Base-by-base conservation (phyloP, 2,888 invertebrate genomes). In the Oegoconia quadripuncta region DNA sequence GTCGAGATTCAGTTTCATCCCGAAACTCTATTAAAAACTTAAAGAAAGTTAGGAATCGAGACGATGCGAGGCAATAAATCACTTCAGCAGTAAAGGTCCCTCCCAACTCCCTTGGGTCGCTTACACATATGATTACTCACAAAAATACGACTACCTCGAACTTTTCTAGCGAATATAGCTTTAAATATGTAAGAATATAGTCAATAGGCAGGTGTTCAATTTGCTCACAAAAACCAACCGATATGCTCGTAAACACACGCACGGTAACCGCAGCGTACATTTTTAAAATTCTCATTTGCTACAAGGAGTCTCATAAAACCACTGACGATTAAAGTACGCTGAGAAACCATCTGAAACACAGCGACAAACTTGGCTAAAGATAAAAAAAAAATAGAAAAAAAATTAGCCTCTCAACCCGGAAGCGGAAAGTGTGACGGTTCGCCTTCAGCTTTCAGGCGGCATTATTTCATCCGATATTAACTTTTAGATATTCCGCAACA, bases 381-480 rank as follows among this genome's bases (percentile, higher is more conserved):
- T 62, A 68, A 74, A 65, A n/a, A n/a, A n/a, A n/a, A 67, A 74
- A 64, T 59, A 61, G 54, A 53, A 64, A 69, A 74, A 65, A 69
- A 74, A 66, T 60, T 52, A 55, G 32, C 61, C 62, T 59, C 63
- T 63, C 56, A 53, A 63, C 60, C 63, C 63, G 67, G 62, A 76
- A 74, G 60, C 68, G 69, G 71, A 64, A 72, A 76, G 64, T 62
- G 68, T 66, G 70, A 66, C 68, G 66, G 66, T 47, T 60, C 63
- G 52, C 59, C 71, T 74, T 70, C 68, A 74, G 74, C 64, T 74
- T 79, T 74, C 70, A 77, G 74, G 60, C 71, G 66, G 65, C 66
- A 73, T 75, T 73, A 74, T 71, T 72, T 74, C 73, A 71, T 70
- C 67, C 70, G 64, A 68, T 69, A 71, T 65, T 70, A 67, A 65